phyloP scores from a whole-genome alignment of 2,113 vertebrate species.

The Zapornia atra region DNA sequence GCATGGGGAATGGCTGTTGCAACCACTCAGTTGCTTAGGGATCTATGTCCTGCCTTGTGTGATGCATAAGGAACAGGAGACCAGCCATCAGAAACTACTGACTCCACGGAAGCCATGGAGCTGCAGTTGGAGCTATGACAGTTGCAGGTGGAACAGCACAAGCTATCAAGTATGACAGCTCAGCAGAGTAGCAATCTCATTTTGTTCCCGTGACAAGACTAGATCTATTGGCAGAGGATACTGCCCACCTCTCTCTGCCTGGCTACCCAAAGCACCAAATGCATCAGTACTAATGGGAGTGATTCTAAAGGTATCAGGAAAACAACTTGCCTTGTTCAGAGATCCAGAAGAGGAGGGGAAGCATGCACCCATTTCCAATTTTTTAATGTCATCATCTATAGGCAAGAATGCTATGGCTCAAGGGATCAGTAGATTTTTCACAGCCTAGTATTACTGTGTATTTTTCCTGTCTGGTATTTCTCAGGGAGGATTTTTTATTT shows the following conservation, averaged over 20 bases:
- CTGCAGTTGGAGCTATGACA: background rate
- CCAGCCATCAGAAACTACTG: background rate
- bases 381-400: slow-evolving; percentile 64
- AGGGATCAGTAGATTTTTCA: slow-evolving; percentile 45
- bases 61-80: background rate
- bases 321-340: slow-evolving; percentile 66
- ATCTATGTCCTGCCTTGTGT: background rate
- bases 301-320: slow-evolving; percentile 64
- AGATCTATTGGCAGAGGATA: slow-evolving; percentile 61
- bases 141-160: slow-evolving; percentile 25
- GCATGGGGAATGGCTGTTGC: background rate
- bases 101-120: background rate
- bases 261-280: slow-evolving; percentile 68
- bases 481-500: slow-evolving; percentile 30
- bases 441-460: slow-evolving; percentile 46
- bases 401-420: slow-evolving; percentile 59
- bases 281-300: slow-evolving; percentile 68
- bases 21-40: background rate
- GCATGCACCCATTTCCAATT: slow-evolving; percentile 50
- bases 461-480: slow-evolving; percentile 32
- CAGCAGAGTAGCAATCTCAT: slow-evolving; percentile 35
- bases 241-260: slow-evolving; percentile 68
- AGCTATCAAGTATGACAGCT: slow-evolving; percentile 30
- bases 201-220: slow-evolving; percentile 33
- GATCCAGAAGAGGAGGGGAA: slow-evolving; percentile 56